Evolutionary conservation across 1,140 invertebrate genomes (phyloP), one percentile per base, ranked within the genome.

Genomic region (Aplysia californica): DNA sequence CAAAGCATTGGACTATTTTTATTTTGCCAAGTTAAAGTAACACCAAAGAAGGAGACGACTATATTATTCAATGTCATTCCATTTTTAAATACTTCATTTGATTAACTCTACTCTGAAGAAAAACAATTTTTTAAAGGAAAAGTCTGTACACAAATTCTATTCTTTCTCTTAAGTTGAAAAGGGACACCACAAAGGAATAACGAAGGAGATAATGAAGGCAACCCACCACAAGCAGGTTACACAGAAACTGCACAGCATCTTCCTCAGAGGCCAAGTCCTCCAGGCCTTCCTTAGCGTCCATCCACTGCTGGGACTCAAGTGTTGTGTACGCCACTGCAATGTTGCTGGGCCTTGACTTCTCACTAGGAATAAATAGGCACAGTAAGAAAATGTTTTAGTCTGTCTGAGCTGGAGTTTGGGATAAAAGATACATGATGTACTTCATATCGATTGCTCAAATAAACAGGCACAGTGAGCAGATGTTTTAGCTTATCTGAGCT

Each of bases 251-350:
- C 1, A 82, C 80, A 1, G 75, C 76, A 26, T 83, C 83, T 68
- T 87, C 83, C 18, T 86, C 85, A 78, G 77, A 78, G 6, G 77
- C 77, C 1, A 78, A 74, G 3, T 87, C 86, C 65, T 87, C 86
- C 18, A 87, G 38, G 0, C 75, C 76, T 74, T 87, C 86, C 61
- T 87, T 87, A 55, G 86, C 86, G 66, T 87, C 86, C 66, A 87
- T 74, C 80, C 80, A 81, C 56, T 79, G 65, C 78, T 87, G 84
- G 35, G 83, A 85, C 59, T 87, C 86, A 20, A 87, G 74, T 2
- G 82, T 81, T 35, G 83, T 84, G 59, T 86, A 87, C 21, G 75
- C 50, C 64, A 85, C 65, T 2, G 86, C 86, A 10, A 87, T 81
- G 36, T 81, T 83, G 70, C 79, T 82, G 20, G 86, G 86, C 23